Evolutionary conservation across 2,888 invertebrate species (phyloP).

Genomic region (Drosophila picticornis): DNA sequence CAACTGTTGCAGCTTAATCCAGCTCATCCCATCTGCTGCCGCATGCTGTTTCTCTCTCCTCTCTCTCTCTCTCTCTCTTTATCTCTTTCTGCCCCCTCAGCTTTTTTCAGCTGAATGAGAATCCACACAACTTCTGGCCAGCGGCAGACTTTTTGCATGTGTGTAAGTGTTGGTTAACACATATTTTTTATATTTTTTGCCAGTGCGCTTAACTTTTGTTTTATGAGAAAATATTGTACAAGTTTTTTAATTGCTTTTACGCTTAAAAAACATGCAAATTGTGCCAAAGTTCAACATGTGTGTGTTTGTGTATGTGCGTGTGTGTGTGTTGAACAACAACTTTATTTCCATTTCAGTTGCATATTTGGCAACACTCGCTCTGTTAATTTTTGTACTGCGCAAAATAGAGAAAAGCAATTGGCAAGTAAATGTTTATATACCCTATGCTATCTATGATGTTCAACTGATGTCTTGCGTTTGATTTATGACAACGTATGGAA

Average conservation of each 20-base stretch:
- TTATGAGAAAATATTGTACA: constrained; percentile 73
- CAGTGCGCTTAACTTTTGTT: constrained; percentile 61
- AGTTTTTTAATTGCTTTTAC: constrained; percentile 72
- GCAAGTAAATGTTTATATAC: constrained; percentile 24
- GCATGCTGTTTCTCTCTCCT: not conserved
- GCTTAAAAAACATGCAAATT: constrained; percentile 63
- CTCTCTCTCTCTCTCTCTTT: not conserved
- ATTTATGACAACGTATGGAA: constrained; percentile 50
- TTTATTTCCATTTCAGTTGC: constrained; percentile 52
- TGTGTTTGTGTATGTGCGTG: constrained; percentile 3
- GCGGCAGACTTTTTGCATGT: constrained; percentile 3
- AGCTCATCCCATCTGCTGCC: not conserved
- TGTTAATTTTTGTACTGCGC: constrained; percentile 35
- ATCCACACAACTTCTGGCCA: constrained; percentile 14
- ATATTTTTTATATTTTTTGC: constrained; percentile 12
- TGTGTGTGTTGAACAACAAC: constrained; percentile 43
- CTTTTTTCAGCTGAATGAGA: constrained; percentile 28
- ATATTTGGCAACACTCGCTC: constrained; percentile 29
- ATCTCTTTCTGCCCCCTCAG: not conserved
- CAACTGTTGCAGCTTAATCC: constrained; percentile 24
- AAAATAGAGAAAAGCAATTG: constrained; percentile 26
- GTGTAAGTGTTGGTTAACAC: constrained; percentile 50
- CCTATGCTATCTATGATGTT: not conserved
- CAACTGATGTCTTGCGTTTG: constrained; percentile 13
- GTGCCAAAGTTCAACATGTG: constrained; percentile 27